These are phyloP conservation scores for Dipodomys spectabilis DNA, from an alignment of 2,113 vertebrate species.

Conservation along the genomic window DNA sequence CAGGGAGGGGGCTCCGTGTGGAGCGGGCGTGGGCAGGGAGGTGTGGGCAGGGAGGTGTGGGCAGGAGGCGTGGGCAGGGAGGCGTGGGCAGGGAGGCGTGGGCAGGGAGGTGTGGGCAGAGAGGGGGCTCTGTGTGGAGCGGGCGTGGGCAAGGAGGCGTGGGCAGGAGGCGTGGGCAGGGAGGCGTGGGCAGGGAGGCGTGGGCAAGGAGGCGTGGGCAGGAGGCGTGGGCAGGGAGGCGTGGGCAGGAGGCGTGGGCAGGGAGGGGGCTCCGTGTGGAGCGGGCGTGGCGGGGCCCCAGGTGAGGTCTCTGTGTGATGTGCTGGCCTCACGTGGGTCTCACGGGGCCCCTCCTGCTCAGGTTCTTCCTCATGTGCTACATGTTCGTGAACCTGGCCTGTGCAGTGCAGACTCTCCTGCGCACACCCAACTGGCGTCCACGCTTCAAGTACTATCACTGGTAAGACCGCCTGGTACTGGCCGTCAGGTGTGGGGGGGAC, in stretches of 20 bases:
- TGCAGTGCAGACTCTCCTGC: slow-evolving; percentile 94
- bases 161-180: too few species aligned
- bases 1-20: too few species aligned
- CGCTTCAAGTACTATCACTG: slow-evolving; percentile 98
- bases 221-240: neutral
- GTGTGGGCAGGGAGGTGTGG: too few species aligned
- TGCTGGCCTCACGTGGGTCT: neutral
- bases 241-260: too few species aligned
- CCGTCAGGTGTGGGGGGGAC: accelerated
- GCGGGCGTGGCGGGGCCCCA: too few species aligned
- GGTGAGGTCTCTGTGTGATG: accelerated
- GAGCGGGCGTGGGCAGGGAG: neutral
- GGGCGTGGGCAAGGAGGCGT: too few species aligned
- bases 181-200: neutral
- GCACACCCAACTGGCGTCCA: slow-evolving; percentile 98
- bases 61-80: neutral
- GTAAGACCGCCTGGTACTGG: slow-evolving; percentile 74
- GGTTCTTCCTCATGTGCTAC: slow-evolving; percentile 99
- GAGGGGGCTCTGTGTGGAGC: too few species aligned
- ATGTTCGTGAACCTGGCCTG: slow-evolving; percentile 98
- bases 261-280: too few species aligned
- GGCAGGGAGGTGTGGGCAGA: too few species aligned
- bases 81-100: too few species aligned
- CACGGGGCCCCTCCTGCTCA: neutral
- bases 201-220: too few species aligned